A percentile compares a stretch with the other conserved stretches of the same genome.
Evolutionary conservation across 2,797 vertebrate species (phyloP).

Genomic region (Arremon aurantiirostris): DNA sequence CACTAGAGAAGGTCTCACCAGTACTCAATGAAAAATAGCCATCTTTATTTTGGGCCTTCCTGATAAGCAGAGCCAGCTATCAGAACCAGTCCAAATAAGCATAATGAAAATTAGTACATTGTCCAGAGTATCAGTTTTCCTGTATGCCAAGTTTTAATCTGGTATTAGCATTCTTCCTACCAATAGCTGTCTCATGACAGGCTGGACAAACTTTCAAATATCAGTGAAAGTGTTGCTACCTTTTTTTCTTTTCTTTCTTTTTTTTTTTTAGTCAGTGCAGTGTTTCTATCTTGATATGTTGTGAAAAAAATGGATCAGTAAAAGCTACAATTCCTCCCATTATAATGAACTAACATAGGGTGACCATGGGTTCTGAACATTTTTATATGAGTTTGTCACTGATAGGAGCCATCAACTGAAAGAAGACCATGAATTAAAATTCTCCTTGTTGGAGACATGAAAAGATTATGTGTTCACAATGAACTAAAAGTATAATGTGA

Average conservation of each 20-base stretch:
- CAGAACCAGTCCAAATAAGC: background rate
- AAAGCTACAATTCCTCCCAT: background rate
- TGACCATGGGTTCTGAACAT: background rate
- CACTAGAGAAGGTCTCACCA: background rate
- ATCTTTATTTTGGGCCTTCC: background rate
- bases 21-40: background rate
- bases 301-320: background rate
- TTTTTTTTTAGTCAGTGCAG: background rate
- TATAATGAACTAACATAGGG: background rate
- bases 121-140: background rate
- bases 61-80: background rate
- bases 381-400: background rate
- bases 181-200: background rate
- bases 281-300: background rate
- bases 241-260: background rate
- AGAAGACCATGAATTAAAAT: background rate
- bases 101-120: background rate
- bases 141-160: background rate
- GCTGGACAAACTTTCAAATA: background rate
- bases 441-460: background rate
- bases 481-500: background rate
- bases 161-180: background rate
- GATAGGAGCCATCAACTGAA: background rate
- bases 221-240: background rate
- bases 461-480: background rate